phyloP scores from a whole-genome alignment of 2,797 vertebrate species.

The Salmo trutta region DNA sequence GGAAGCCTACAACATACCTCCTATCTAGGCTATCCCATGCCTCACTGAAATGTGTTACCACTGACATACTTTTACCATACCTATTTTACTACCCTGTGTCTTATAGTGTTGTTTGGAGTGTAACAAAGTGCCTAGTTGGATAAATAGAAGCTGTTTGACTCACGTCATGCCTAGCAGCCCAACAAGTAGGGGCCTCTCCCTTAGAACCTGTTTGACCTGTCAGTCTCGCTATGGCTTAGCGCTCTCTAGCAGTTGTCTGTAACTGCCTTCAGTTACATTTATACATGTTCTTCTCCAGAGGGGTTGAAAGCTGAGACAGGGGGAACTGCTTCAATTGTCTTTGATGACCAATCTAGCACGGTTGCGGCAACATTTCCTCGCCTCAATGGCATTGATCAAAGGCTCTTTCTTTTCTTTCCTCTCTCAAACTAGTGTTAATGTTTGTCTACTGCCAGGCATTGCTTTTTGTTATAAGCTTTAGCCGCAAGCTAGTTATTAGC shows the following conservation, averaged over 20 bases:
- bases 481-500: not conserved
- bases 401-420: constrained; percentile 14
- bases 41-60: not conserved
- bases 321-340: constrained; percentile 30
- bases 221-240: constrained; percentile 45
- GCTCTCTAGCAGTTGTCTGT: constrained; percentile 68
- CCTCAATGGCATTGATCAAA: constrained; percentile 49
- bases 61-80: not conserved
- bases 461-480: not conserved
- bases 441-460: constrained; percentile 2
- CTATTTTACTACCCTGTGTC: not conserved
- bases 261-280: constrained; percentile 74
- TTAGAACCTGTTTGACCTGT: constrained; percentile 81
- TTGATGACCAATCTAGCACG: constrained; percentile 56
- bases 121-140: not conserved
- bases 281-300: constrained; percentile 36
- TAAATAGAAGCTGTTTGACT: constrained; percentile 11
- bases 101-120: not conserved
- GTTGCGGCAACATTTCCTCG: constrained; percentile 44
- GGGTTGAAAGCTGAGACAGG: constrained; percentile 54
- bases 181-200: constrained; percentile 80
- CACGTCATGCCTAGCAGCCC: constrained; percentile 61
- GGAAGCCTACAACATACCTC: not conserved
- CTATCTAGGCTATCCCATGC: not conserved
- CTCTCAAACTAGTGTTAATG: not conserved